Evolutionary conservation across 2,797 vertebrate genomes (phyloP).

Genomic region (Alectoris magna): DNA sequence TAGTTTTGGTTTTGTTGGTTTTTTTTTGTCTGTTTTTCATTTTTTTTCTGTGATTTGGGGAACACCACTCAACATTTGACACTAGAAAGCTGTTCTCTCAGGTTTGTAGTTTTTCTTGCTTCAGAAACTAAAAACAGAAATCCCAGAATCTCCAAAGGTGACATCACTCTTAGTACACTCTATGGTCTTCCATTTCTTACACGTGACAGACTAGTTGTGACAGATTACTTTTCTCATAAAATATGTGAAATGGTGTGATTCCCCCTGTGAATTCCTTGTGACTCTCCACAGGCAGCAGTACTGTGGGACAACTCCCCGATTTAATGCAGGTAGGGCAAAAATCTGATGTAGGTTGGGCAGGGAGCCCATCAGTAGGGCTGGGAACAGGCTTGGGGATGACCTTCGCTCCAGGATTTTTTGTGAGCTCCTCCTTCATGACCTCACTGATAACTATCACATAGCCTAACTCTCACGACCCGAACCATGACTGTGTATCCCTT

Average conservation of each 20-base stretch:
- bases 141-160: background rate
- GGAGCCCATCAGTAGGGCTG: background rate
- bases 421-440: background rate
- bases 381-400: background rate
- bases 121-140: background rate
- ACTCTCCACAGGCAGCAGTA: background rate
- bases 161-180: conserved; percentile 12
- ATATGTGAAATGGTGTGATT: rapidly evolving
- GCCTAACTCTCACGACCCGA: background rate
- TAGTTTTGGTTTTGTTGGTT: background rate
- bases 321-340: background rate
- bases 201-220: background rate
- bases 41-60: background rate
- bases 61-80: background rate
- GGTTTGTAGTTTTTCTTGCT: background rate
- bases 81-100: background rate
- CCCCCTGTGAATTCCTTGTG: background rate
- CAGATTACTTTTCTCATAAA: background rate
- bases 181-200: conserved; percentile 21
- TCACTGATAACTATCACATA: background rate
- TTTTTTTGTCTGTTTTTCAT: background rate
- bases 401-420: background rate
- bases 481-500: rapidly evolving
- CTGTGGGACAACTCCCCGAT: background rate
- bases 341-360: background rate